A percentile compares a stretch with the other conserved stretches of the same genome.
Conservation (phyloP, 2,888 invertebrate genomes). For the Crossocerus cetratus region DNA sequence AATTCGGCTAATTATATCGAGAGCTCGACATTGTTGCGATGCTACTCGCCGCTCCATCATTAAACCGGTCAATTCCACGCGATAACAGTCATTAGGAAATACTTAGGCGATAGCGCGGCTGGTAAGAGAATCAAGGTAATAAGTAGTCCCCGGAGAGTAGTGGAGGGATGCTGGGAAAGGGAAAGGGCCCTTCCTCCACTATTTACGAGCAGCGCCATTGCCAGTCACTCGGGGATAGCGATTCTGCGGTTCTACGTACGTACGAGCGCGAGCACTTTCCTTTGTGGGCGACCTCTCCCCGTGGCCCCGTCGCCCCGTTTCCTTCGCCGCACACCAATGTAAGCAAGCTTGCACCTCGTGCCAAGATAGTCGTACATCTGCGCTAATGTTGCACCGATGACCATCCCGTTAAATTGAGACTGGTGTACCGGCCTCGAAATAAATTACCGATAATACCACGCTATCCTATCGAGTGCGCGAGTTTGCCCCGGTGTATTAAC, state of each 20-base stretch:
- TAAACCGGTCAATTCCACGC: slow-evolving; percentile 57
- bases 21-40: slow-evolving; percentile 8
- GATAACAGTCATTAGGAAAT: slow-evolving; percentile 68
- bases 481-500: too few species aligned
- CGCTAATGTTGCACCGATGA: too few species aligned
- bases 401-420: too few species aligned
- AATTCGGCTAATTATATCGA: slow-evolving; percentile 28
- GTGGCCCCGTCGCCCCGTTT: too few species aligned
- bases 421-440: too few species aligned
- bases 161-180: slow-evolving; percentile 60
- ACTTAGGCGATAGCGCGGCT: slow-evolving; percentile 73
- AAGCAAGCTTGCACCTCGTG: too few species aligned
- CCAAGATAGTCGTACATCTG: too few species aligned
- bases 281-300: slow-evolving; percentile 12
- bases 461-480: too few species aligned
- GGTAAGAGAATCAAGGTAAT: slow-evolving; percentile 72
- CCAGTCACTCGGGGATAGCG: slow-evolving; percentile 65
- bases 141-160: slow-evolving; percentile 72
- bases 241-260: slow-evolving; percentile 56
- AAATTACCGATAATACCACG: too few species aligned
- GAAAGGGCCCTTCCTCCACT: slow-evolving; percentile 65
- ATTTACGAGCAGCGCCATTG: slow-evolving; percentile 73
- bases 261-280: slow-evolving; percentile 24
- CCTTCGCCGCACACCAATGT: neutral
- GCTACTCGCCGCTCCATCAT: slow-evolving; percentile 44